phyloP scores from a whole-genome alignment of 2,113 vertebrate species.

The Erythrocercus mccallii region DNA sequence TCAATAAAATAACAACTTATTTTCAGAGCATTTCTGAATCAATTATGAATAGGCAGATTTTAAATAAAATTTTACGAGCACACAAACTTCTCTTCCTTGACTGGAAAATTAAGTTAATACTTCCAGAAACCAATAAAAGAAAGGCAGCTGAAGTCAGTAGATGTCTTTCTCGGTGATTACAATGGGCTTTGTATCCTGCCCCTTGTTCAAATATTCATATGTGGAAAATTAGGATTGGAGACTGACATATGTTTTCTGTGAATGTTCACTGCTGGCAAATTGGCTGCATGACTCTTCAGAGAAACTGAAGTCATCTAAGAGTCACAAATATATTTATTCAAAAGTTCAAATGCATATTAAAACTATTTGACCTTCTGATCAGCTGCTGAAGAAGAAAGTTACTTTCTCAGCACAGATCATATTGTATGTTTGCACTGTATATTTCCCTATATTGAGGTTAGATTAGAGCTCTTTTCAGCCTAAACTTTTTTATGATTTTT shows the following conservation, averaged over 20 bases:
- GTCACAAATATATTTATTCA: neutral
- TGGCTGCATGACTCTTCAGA: neutral
- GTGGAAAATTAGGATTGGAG: neutral
- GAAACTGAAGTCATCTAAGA: neutral
- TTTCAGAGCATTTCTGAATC: neutral
- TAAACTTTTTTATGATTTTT: neutral
- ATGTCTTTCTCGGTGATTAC: neutral
- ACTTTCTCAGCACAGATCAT: neutral
- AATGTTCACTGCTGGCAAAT: neutral
- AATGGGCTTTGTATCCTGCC: neutral
- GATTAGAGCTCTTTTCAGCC: neutral
- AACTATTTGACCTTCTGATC: neutral
- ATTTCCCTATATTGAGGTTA: neutral
- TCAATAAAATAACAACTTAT: neutral
- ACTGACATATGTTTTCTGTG: neutral
- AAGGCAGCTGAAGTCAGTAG: neutral
- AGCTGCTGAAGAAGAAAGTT: neutral
- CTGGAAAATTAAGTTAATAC: neutral
- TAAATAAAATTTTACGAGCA: neutral
- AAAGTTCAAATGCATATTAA: neutral
- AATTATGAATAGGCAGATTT: neutral
- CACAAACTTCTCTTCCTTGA: neutral
- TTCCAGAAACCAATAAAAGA: neutral
- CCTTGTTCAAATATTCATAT: neutral
- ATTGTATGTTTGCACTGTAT: neutral